These are phyloP conservation scores for Troides aeacus DNA, from an alignment of 2,888 invertebrate genomes.

Conservation along the genomic window DNA sequence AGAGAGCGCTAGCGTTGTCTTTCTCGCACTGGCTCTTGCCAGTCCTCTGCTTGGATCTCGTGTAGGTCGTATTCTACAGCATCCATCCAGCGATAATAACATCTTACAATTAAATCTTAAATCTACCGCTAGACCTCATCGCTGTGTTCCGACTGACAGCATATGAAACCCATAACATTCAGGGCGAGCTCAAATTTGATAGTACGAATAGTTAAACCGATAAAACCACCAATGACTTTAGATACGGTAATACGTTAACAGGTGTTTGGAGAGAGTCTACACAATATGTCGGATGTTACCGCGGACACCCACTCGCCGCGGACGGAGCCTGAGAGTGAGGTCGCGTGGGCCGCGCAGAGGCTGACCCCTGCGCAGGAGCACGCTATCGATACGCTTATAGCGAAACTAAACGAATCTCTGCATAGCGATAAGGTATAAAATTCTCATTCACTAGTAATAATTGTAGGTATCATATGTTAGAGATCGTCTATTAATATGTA, in stretches of 20 bases:
- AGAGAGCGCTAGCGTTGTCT: no score
- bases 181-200: not conserved
- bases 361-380: constrained; percentile 72
- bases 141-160: no score
- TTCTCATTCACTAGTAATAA: not conserved
- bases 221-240: no score
- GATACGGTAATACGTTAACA: constrained; percentile 43
- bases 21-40: no score
- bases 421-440: constrained; percentile 65
- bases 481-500: no score
- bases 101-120: no score
- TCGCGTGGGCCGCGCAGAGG: constrained; percentile 45
- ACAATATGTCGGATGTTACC: constrained; percentile 33
- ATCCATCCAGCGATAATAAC: no score
- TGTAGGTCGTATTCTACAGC: no score
- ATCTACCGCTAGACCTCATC: no score
- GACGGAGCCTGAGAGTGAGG: constrained; percentile 32
- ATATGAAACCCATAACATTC: not conserved
- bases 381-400: constrained; percentile 73
- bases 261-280: constrained; percentile 63
- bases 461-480: no score
- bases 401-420: constrained; percentile 64
- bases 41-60: no score
- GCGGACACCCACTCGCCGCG: constrained; percentile 27
- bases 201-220: no score